Evolutionary conservation across 1,140 invertebrate species (phyloP).

Genomic region (Trachymyrmex septentrionalis): DNA sequence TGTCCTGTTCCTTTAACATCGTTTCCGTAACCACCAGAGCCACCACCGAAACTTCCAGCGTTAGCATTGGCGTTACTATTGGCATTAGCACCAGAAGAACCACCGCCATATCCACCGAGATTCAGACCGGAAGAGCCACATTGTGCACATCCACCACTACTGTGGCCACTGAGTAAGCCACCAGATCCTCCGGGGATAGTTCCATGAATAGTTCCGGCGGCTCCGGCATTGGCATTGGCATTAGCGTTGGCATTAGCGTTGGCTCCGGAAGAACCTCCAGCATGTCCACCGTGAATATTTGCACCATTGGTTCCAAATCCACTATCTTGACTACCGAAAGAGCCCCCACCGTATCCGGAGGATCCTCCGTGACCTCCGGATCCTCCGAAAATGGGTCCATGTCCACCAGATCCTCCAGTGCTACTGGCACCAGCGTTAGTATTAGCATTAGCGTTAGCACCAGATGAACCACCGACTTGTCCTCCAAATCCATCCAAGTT

Average conservation of each 20-base stretch:
- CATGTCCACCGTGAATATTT: slow-evolving; percentile 19
- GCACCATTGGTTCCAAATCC: neutral
- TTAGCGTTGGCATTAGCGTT: slow-evolving; percentile 12
- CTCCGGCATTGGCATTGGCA: slow-evolving; percentile 34
- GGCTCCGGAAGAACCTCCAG: slow-evolving; percentile 21
- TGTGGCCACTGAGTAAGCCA: neutral
- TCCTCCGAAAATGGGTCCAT: slow-evolving; percentile 17
- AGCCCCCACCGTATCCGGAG: neutral
- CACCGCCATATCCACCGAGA: slow-evolving; percentile 23
- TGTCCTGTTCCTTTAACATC: slow-evolving; percentile 36
- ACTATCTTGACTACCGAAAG: neutral
- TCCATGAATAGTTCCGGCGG: neutral
- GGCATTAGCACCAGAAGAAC: slow-evolving; percentile 50
- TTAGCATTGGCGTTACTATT: slow-evolving; percentile 59
- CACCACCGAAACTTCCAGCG: slow-evolving; percentile 46
- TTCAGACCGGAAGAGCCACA: neutral
- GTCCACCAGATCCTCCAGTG: neutral
- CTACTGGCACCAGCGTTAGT: slow-evolving; percentile 9
- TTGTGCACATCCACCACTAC: slow-evolving; percentile 17
- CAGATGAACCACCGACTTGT: slow-evolving; percentile 20
- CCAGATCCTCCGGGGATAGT: neutral
- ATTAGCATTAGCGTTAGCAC: slow-evolving; percentile 13
- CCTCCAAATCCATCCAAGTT: slow-evolving; percentile 21
- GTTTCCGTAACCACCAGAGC: slow-evolving; percentile 35
- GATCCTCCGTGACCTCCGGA: slow-evolving; percentile 19